Base-by-base conservation (phyloP, 2,797 vertebrate genomes). In the Hafferia zeledoni region DNA sequence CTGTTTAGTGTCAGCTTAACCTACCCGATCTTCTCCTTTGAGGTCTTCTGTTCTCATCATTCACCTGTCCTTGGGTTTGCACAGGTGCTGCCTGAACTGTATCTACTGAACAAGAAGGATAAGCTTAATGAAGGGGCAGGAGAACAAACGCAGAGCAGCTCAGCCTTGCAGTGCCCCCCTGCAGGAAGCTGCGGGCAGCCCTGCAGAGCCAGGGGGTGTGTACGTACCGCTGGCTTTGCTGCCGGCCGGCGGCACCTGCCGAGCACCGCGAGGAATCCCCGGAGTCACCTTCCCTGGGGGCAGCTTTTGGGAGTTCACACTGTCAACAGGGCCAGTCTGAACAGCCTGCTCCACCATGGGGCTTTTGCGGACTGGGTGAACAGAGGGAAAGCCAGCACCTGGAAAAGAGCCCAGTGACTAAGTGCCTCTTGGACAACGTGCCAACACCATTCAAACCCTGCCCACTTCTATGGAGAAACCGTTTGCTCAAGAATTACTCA, bases 341-440 rank as follows among this genome's bases (percentile, higher is more conserved):
- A 99, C 99, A 53, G 98, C 99, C 95, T 99, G 99, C 89, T 99
- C 99, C 31, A 99, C 99, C 99, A 99, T 99, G 28, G 99, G 98
- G 71, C 98, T 99, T 84, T 98, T 98, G 96, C 98, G 97, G 23
- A 98, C 94, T 5, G 98, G 98, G 90, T 97, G 96, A n/a, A 98
- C 95, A 13, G 98, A 98, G 33, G 98, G 98, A 90, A 98, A 98
- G n/a, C 98, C 96, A 89, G 98, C 91, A 81, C 98, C 98, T 99
- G 96, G 86, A 94, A 92, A 60, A 93, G 63, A 91, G 46, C 49
- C 93, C 89, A 90, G 1, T 59, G 74, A 72, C 25, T 63, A 12
- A 96, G 80, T 17, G 33, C 37, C 71, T 63, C 59, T 57, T 1
- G 5, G 63, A 57, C 64, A 61, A 23, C 0, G 3, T 0, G 10